Evolutionary conservation across 2,797 vertebrate species (phyloP).

Genomic region (Microtus obscurus): DNA sequence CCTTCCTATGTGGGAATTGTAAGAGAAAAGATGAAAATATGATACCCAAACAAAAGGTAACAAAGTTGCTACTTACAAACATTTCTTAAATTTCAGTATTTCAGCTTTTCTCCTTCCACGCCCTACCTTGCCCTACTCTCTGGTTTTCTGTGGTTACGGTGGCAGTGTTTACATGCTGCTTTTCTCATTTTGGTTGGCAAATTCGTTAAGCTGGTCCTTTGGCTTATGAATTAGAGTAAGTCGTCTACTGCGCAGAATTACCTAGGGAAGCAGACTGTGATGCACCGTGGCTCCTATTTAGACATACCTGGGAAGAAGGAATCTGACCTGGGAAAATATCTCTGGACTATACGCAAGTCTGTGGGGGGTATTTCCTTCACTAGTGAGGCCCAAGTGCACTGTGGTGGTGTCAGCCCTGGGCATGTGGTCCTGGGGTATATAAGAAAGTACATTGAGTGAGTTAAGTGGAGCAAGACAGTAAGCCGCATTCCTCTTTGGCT

Average conservation of each 20-base stretch:
- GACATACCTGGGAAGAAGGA: background rate
- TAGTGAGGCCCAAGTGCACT: background rate
- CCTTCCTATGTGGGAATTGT: background rate
- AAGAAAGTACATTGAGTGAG: background rate
- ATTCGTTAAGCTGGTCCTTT: slow-evolving; percentile 48
- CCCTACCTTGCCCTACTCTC: background rate
- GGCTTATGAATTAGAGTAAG: slow-evolving; percentile 30
- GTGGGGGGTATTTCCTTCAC: background rate
- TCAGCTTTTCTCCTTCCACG: background rate
- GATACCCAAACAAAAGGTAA: slow-evolving; percentile 23
- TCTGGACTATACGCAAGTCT: background rate
- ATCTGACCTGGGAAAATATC: background rate
- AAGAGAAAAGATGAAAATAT: slow-evolving; percentile 47
- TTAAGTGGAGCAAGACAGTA: background rate
- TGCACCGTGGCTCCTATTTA: background rate
- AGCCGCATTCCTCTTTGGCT: background rate
- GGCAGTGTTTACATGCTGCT: background rate
- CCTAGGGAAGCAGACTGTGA: background rate
- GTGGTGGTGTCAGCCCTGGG: background rate
- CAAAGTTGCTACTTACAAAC: slow-evolving; percentile 24
- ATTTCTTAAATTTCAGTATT: slow-evolving; percentile 41
- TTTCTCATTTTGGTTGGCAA: background rate
- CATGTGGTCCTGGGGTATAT: background rate
- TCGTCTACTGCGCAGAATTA: background rate
- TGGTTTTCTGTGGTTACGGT: slow-evolving; percentile 23